Evolutionary conservation across 2,797 vertebrate species (phyloP), one percentile per base, ranked within the genome.

Genomic region (Salmo trutta): DNA sequence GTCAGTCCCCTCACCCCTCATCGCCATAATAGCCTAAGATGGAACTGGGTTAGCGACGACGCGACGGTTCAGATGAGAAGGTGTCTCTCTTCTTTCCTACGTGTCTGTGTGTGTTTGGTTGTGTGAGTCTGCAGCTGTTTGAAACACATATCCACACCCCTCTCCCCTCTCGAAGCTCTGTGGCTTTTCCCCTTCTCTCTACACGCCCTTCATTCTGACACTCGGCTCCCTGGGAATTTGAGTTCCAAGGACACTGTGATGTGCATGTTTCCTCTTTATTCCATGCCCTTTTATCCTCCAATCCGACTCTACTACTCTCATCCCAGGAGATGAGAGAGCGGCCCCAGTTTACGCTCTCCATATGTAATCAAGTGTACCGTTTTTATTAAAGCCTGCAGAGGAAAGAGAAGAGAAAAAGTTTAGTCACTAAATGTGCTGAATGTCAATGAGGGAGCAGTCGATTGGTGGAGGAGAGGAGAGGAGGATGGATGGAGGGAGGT

Each of bases 201-300:
- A 66, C 75, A 65, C 17, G 75, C 86, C 87, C 82, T 90, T 91
- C 83, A 86, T 89, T 77, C 74, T 86, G 80, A 88, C 83, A 85
- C 77, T 83, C 66, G 77, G 77, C 86, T 90, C 83, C 86, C 77
- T 85, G 87, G 88, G 88, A 92, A 87, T 90, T 81, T 78, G 83
- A 91, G 85, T 91, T 90, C 85, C 86, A 91, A 91, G 87, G 89
- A 88, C 84, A 83, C 56, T 81, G 31, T 77, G 81, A 86, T 82
- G 73, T 77, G 24, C 65, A 72, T 59, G 33, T 71, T 33, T 64
- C 71, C 75, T 73, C 71, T 68, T 36, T 76, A 77, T 73, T 47
- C 29, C 17, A 62, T 62, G 82, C 80, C 56, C 82, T 85, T 81
- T 86, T 82, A 87, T 87, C 88, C 87, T 88, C 87, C 86, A 88